Base-by-base conservation (phyloP, 2,113 vertebrate genomes). In the Heterotilapia buettikoferi region DNA sequence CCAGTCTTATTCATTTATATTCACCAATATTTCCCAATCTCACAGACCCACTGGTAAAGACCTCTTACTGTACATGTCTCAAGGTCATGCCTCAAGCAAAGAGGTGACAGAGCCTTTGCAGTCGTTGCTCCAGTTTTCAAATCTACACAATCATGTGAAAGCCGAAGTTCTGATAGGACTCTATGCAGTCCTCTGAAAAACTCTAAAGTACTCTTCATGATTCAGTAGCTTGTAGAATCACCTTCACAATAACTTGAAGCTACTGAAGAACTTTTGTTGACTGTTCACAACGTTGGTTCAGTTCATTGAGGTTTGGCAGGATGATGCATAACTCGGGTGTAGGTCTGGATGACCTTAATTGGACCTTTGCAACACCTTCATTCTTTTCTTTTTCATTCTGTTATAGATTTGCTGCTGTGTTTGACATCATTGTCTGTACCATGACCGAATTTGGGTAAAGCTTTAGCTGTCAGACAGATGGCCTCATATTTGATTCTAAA, bases 101-200 rank as follows among this genome's bases (percentile, higher is more conserved):
- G 36, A 68, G 36, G 1, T 21, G 19, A 68, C 1, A 21, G 7
- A 68, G 63, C 63, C 36, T 40, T 68, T 68, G 19, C 19, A 40
- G 11, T 40, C 19, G 6, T 21, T 68, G 1, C 63, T 21, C 36
- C 63, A 68, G 2, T 21, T 68, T 24, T 1, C 36, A 68, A 2
- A 68, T 9, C 63, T 68, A 68, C 24, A 18, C 14, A 73, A 26
- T 10, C 68, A 73, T 0, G 4, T 11, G 40, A 29, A 76, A 73
- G 36, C 8, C 0, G 0, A 10, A 26, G 1, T 18, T 26, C 21
- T 11, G 40, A 29, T 6, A 26, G 7, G 1, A 38, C 59, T 19
- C 59, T 63, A 10, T 63, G 29, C 16, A 33, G 29, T 19, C 59
- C 16, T 33, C 29, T 33, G 19, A 68, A 4, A 71, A 71, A 71